A percentile compares a stretch with the other conserved stretches of the same genome.
Conservation (phyloP, 2,888 invertebrate species). For the Oligia fasciuncula region DNA sequence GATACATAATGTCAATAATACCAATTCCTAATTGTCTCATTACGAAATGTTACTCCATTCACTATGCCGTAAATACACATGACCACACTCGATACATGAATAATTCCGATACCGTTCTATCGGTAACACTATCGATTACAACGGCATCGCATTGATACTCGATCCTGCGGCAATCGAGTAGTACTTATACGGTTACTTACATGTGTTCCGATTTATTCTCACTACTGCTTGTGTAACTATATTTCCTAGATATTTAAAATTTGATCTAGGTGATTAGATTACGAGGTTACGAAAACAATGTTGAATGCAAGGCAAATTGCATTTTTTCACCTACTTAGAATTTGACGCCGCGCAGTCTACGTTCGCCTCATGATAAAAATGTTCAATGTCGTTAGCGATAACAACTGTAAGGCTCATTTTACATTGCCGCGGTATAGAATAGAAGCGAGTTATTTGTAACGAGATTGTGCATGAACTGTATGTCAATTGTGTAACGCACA, state of each 20-base stretch:
- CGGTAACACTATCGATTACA: slow-evolving; percentile 66
- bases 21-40: slow-evolving; percentile 2
- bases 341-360: slow-evolving; percentile 52
- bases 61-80: not conserved
- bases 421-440: not conserved
- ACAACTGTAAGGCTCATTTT: not conserved
- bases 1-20: not conserved
- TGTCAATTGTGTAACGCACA: not conserved
- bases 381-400: slow-evolving; percentile 38
- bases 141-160: slow-evolving; percentile 67
- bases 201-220: slow-evolving; percentile 56
- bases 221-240: slow-evolving; percentile 47
- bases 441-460: too few species aligned
- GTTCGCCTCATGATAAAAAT: slow-evolving; percentile 13
- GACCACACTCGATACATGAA: slow-evolving; percentile 47
- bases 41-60: slow-evolving; percentile 3
- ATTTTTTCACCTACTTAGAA: slow-evolving; percentile 35
- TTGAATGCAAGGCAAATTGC: slow-evolving; percentile 24
- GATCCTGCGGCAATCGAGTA: slow-evolving; percentile 67
- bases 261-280: slow-evolving; percentile 54
- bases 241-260: slow-evolving; percentile 54
- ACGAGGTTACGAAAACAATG: slow-evolving; percentile 26
- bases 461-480: not conserved
- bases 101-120: slow-evolving; percentile 64
- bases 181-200: slow-evolving; percentile 68